Percentiles rank a stretch among this genome's conserved stretches.
These are phyloP conservation scores for Cairina moschata DNA, from an alignment of 2,113 vertebrate species.

Conservation along the genomic window DNA sequence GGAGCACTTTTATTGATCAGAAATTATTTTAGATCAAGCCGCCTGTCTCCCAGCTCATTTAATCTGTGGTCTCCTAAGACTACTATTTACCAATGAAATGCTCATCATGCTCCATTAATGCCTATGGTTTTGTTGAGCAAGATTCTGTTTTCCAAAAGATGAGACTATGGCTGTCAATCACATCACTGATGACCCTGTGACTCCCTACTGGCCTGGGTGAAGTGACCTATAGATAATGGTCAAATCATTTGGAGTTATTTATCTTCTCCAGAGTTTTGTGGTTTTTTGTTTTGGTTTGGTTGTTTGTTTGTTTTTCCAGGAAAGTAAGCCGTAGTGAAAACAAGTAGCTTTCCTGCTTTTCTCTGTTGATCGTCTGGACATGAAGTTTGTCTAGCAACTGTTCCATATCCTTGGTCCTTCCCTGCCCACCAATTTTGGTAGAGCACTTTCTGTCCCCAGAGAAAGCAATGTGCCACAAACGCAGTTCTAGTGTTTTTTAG, in stretches of 20 bases:
- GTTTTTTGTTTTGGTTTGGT: no score
- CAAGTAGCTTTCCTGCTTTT: not conserved
- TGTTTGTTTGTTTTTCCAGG: not conserved
- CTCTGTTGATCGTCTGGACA: not conserved
- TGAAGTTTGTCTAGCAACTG: not conserved
- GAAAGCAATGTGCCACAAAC: not conserved
- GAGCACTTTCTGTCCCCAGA: not conserved
- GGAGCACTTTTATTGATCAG: not conserved
- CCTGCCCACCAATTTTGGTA: not conserved
- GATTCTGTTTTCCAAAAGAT: not conserved
- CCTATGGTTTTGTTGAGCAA: not conserved
- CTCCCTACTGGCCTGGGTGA: not conserved
- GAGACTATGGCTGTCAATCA: not conserved
- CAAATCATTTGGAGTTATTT: not conserved
- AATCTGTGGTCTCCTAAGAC: not conserved
- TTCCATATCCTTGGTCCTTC: not conserved
- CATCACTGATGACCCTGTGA: not conserved
- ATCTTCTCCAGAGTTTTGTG: not conserved
- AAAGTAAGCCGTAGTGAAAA: not conserved
- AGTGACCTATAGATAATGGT: not conserved
- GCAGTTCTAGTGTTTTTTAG: accelerated
- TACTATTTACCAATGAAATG: not conserved
- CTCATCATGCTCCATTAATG: not conserved
- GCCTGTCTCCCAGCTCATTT: not conserved
- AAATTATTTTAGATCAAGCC: not conserved